Percentiles rank a stretch among this genome's conserved stretches.
Conservation (phyloP, 2,113 vertebrate species). For the Tupaia chinensis region DNA sequence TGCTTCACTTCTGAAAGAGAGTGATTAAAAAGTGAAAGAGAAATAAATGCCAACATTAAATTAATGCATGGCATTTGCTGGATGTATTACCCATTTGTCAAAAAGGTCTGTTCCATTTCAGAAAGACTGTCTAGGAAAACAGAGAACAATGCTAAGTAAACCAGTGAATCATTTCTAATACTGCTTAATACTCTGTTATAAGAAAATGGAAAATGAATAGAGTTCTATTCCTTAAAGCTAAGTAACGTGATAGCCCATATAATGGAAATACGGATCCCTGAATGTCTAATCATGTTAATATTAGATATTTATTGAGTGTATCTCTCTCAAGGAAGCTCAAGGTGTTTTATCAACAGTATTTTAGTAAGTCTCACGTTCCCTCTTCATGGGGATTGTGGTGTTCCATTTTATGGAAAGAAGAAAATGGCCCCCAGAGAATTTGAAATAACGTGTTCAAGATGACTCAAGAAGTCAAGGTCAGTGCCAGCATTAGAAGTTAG, state of each 20-base stretch:
- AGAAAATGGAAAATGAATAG: slow-evolving; percentile 65
- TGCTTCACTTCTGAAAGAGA: neutral
- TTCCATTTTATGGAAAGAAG: neutral
- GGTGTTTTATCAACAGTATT: neutral
- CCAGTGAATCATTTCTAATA: slow-evolving; percentile 75
- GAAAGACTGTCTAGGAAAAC: slow-evolving; percentile 66
- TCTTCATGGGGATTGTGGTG: neutral
- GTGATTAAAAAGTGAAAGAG: slow-evolving; percentile 61
- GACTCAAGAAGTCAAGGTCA: neutral
- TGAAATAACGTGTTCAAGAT: neutral
- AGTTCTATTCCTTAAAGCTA: slow-evolving; percentile 57
- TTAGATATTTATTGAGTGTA: neutral
- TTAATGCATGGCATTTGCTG: slow-evolving; percentile 51
- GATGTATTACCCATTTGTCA: slow-evolving; percentile 43
- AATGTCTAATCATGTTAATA: slow-evolving; percentile 32
- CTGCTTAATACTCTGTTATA: slow-evolving; percentile 66
- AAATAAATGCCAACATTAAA: slow-evolving; percentile 65
- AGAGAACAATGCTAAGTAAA: slow-evolving; percentile 63
- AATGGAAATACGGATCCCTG: slow-evolving; percentile 57
- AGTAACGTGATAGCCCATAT: slow-evolving; percentile 60
- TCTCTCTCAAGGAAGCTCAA: neutral
- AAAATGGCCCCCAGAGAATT: neutral
- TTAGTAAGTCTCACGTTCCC: neutral
- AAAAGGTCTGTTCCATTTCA: slow-evolving; percentile 65
- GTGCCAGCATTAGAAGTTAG: neutral